These are phyloP conservation scores for Formica selysi DNA, from an alignment of 1,140 invertebrate genomes.

Conservation along the genomic window DNA sequence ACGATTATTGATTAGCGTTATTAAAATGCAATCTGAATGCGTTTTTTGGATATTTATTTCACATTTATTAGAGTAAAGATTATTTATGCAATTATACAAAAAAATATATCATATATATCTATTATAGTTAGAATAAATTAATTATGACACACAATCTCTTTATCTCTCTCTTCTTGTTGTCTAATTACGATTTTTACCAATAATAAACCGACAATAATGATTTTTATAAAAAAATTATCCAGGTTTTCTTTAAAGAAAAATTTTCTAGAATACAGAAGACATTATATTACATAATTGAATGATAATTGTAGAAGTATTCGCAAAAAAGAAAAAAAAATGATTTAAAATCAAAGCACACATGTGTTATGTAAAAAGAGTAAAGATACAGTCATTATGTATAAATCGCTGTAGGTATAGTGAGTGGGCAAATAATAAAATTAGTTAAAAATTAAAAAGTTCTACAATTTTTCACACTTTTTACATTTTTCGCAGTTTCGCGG, in stretches of 20 bases:
- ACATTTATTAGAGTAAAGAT: conserved; percentile 3
- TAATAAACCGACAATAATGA: neutral
- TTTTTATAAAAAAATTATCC: neutral
- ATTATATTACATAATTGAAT: neutral
- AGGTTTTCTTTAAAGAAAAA: neutral
- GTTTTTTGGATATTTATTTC: conserved; percentile 18
- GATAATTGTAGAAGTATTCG: neutral
- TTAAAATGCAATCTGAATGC: conserved; percentile 7
- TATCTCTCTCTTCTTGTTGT: too few species aligned
- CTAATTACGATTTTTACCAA: neutral
- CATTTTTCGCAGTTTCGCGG: neutral
- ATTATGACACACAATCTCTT: neutral
- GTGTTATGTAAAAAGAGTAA: neutral
- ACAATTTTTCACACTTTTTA: neutral
- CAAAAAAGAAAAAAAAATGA: neutral
- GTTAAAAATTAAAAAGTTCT: neutral
- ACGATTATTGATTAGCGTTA: neutral
- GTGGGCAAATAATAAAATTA: conserved; percentile 15
- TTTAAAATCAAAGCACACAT: neutral
- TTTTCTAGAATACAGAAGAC: neutral
- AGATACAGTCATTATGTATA: neutral
- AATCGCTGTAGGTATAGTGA: neutral
- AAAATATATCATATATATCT: neutral
- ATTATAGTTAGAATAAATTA: neutral
- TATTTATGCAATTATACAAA: conserved; percentile 14